Evolutionary conservation across 2,888 invertebrate genomes (phyloP).

Genomic region (Cantharis flavilabris): DNA sequence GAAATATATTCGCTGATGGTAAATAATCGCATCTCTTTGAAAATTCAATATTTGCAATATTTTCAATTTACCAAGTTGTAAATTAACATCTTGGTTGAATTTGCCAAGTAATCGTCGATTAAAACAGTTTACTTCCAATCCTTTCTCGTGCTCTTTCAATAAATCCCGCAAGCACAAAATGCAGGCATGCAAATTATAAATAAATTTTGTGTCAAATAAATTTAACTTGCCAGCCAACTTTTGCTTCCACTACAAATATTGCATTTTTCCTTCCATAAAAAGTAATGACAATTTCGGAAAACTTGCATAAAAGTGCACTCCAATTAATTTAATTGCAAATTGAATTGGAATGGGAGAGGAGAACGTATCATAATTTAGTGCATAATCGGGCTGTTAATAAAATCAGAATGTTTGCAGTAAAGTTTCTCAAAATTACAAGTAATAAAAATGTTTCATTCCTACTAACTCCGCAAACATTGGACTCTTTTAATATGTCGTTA

Average conservation of each 20-base stretch:
- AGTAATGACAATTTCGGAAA: not conserved
- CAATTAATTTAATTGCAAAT: not conserved
- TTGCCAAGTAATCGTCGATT: not conserved
- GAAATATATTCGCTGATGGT: not conserved
- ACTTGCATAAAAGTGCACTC: not conserved
- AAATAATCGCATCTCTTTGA: not conserved
- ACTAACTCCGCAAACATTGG: not conserved
- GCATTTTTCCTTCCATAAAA: not conserved
- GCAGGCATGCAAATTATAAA: not conserved
- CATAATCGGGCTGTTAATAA: not conserved
- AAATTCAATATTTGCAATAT: not conserved
- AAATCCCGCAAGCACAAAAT: not conserved
- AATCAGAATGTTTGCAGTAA: not conserved
- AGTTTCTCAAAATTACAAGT: not conserved
- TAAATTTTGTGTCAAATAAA: not conserved
- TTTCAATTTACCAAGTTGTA: not conserved
- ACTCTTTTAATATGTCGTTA: conserved; percentile 8
- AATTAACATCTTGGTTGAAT: not conserved
- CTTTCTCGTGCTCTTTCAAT: not conserved
- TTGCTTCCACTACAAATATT: not conserved
- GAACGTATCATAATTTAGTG: not conserved
- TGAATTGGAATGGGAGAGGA: not conserved
- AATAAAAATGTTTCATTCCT: not conserved
- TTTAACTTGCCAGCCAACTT: not conserved
- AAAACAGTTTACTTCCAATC: not conserved